Evolutionary conservation across 2,888 invertebrate species (phyloP), one percentile per base, ranked within the genome.

Genomic region (Catocala nupta): DNA sequence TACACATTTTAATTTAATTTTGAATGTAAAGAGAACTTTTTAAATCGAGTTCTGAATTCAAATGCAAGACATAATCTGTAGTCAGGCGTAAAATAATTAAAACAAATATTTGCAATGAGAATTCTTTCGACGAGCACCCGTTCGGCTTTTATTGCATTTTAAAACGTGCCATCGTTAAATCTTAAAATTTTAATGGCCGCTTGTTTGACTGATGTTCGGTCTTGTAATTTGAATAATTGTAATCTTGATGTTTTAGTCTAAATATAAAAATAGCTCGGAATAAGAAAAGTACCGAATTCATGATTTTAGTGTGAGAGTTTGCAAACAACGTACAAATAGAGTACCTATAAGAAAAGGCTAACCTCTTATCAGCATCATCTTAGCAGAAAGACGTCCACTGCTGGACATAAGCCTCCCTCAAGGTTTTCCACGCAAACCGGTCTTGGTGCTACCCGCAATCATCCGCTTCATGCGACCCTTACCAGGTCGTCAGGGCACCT

Each of bases 41-140:
- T 2, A 25, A 54, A 56, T 52, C 34, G 5, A 5, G 8, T 36
- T 5, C 9, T 51, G 9, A 11, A 59, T 72, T 44, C 25, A 0
- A 25, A 73, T 51, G 54, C 50, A n/a, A 48, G 43, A 59, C 34
- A 52, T 25, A 49, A 50, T 47, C 33, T 8, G 43, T 34, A 59
- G 49, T 60, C 16, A 11, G 7, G 53, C 49, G 25, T 33, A 25
- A 61, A 60, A 51, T 61, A 73, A 73, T 73, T 70, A 73, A 58
- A 67, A 25, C 42, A 56, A 66, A 67, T 61, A 58, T 55, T 59
- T 70, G 48, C 13, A 59, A 62, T 56, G 25, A 25, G 25, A 25
- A 25, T 25, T 25, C 25, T 25, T 25, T 25, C 25, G 25, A 25
- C 63, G 42, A 45, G 16, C 44, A 51, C 36, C 7, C 47, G 10